These are phyloP conservation scores for Melangyna quadrimaculata DNA, from an alignment of 2,888 invertebrate genomes.

Conservation along the genomic window DNA sequence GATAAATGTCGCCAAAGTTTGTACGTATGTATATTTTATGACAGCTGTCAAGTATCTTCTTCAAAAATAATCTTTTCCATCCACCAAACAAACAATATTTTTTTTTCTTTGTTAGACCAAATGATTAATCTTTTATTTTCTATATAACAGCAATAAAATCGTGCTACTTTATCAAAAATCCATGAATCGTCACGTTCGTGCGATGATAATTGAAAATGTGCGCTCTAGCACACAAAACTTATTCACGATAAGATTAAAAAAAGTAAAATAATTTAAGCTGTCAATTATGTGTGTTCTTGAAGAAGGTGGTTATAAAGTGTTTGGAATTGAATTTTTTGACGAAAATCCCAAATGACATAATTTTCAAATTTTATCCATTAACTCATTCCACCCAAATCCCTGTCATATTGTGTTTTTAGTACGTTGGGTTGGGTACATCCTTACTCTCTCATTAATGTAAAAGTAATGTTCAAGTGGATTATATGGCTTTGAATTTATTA, in stretches of 20 bases:
- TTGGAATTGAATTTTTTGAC: not conserved
- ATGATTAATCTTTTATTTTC: constrained; percentile 8
- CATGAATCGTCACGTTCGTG: constrained; percentile 19
- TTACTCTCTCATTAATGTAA: not conserved
- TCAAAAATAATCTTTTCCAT: not conserved
- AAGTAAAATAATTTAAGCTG: constrained; percentile 9
- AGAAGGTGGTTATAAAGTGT: not conserved
- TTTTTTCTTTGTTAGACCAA: not conserved
- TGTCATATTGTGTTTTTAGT: not conserved
- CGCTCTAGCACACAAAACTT: not conserved
- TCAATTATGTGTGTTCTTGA: not conserved
- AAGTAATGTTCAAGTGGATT: constrained; percentile 12
- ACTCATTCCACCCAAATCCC: not conserved
- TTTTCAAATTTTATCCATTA: not conserved
- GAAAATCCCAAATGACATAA: not conserved
- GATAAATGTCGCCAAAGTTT: not conserved
- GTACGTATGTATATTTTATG: not conserved
- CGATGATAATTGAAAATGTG: constrained; percentile 14
- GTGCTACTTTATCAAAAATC: not conserved
- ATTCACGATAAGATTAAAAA: not conserved
- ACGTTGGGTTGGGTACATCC: too few species aligned
- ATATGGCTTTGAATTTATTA: not conserved
- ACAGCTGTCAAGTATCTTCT: not conserved
- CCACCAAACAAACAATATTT: not conserved
- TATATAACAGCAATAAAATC: not conserved